Percentiles rank a stretch among this genome's conserved stretches.
Conservation (phyloP, 2,888 invertebrate genomes). For the Xestia xanthographa region DNA sequence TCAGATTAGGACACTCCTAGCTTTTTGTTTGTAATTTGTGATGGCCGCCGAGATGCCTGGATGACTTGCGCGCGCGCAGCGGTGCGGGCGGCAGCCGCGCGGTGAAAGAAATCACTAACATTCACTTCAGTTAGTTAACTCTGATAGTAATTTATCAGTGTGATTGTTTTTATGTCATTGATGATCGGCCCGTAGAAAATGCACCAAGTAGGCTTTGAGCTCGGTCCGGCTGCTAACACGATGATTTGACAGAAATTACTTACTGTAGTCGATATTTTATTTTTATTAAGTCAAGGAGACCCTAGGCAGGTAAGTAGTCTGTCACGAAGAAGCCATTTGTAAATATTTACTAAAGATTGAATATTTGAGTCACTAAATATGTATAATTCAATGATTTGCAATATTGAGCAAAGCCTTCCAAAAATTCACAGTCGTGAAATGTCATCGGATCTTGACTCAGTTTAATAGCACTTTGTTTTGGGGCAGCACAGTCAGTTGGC, state of each 20-base stretch:
- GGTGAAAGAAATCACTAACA: slow-evolving; percentile 80
- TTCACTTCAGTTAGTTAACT: slow-evolving; percentile 80
- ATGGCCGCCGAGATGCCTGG: slow-evolving; percentile 85
- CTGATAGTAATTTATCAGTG: slow-evolving; percentile 81
- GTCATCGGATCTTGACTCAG: slow-evolving; percentile 26
- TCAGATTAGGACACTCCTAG: slow-evolving; percentile 88
- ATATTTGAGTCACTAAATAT: background rate
- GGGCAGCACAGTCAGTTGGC: slow-evolving; percentile 61
- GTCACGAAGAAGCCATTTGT: slow-evolving; percentile 35
- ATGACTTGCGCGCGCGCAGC: slow-evolving; percentile 83
- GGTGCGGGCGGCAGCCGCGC: slow-evolving; percentile 74
- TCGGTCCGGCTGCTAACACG: slow-evolving; percentile 58
- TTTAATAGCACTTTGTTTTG: slow-evolving; percentile 42
- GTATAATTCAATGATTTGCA: slow-evolving; percentile 16
- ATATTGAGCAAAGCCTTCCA: background rate
- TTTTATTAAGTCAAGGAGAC: slow-evolving; percentile 19
- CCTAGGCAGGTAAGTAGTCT: background rate
- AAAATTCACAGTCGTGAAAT: slow-evolving; percentile 43
- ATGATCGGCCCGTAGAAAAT: slow-evolving; percentile 71
- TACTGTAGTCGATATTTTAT: slow-evolving; percentile 24
- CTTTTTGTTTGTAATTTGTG: slow-evolving; percentile 88
- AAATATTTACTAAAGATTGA: slow-evolving; percentile 7
- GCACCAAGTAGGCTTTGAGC: slow-evolving; percentile 55
- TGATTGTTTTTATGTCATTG: slow-evolving; percentile 80
- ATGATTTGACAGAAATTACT: slow-evolving; percentile 55